Evolutionary conservation across 2,113 vertebrate genomes (phyloP).

Genomic region (Corapipo altera): DNA sequence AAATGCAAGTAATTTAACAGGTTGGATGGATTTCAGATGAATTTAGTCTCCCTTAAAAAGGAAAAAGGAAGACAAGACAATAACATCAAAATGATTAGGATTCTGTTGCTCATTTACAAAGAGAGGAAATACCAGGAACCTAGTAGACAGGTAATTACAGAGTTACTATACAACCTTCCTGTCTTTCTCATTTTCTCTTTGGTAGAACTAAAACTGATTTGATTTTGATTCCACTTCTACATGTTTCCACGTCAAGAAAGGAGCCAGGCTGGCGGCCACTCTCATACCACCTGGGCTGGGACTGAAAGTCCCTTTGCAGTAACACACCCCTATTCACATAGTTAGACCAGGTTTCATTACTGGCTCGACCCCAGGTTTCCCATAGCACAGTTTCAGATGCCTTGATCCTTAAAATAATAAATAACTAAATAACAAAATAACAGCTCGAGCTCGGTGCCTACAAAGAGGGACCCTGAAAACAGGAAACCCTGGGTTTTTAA

Average conservation of each 20-base stretch:
- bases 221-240: neutral
- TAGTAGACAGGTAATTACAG: neutral
- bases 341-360: neutral
- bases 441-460: neutral
- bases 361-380: rapidly evolving
- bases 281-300: neutral
- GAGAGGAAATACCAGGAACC: neutral
- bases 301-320: neutral
- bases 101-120: neutral
- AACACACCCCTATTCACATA: neutral
- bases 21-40: neutral
- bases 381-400: neutral
- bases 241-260: neutral
- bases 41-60: neutral
- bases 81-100: neutral
- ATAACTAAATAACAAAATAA: neutral
- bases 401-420: neutral
- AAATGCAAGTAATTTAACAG: neutral
- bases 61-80: neutral
- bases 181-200: neutral
- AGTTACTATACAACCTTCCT: neutral
- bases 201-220: neutral
- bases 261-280: neutral
- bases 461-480: neutral
- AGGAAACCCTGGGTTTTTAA: neutral